phyloP scores from a whole-genome alignment of 2,797 vertebrate species.

The Peromyscus eremicus region DNA sequence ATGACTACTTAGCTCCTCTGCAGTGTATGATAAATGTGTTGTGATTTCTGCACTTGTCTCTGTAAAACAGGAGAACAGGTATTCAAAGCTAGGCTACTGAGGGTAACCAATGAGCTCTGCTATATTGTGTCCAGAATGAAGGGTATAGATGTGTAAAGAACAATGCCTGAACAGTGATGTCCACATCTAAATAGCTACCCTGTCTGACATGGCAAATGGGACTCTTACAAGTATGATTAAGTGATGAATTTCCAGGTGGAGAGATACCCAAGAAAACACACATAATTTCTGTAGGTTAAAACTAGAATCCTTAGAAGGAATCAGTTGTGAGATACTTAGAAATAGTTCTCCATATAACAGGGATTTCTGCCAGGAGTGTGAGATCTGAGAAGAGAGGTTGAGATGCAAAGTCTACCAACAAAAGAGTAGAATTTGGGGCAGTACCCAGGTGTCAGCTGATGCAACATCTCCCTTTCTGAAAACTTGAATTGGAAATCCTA shows the following conservation, averaged over 20 bases:
- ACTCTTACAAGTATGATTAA: background rate
- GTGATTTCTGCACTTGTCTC: background rate
- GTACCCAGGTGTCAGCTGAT: too few species aligned
- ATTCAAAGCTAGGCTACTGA: background rate
- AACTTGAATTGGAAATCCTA: background rate
- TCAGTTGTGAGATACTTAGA: background rate
- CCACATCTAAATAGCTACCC: rapidly evolving
- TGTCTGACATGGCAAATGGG: background rate
- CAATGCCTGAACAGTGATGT: too few species aligned
- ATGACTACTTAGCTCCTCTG: background rate
- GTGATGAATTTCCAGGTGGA: background rate
- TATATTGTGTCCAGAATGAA: background rate
- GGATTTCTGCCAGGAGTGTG: too few species aligned
- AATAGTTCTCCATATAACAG: background rate
- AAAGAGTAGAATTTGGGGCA: background rate
- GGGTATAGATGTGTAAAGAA: background rate
- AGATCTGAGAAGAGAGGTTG: background rate
- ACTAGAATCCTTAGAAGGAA: background rate
- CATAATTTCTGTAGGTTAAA: too few species aligned
- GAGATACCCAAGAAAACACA: background rate
- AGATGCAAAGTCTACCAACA: background rate
- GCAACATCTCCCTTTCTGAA: background rate
- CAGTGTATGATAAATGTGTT: background rate
- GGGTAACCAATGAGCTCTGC: too few species aligned
- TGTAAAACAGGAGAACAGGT: background rate